phyloP scores from a whole-genome alignment of 35 echinoderm and acorn worm genomes.

The Chiridota heheva region DNA sequence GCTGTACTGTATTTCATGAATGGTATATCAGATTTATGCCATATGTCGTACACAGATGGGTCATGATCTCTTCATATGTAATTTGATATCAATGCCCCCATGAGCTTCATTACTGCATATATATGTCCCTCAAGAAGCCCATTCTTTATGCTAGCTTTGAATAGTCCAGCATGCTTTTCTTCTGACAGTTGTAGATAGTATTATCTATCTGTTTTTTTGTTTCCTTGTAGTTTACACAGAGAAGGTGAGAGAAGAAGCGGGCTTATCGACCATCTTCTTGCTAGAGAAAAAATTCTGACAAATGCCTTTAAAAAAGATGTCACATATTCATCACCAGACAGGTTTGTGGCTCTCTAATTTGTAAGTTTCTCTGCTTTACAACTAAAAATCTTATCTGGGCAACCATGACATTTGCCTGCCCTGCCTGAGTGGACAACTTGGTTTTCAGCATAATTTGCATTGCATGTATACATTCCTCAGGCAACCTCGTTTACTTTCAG shows the following conservation, averaged over 20 bases:
- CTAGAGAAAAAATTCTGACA: constrained; percentile 75
- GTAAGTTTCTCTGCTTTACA: background rate
- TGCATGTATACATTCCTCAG: background rate
- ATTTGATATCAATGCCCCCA: too few species aligned
- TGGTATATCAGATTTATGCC: too few species aligned
- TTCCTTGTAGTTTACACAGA: constrained; percentile 46
- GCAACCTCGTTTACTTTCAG: too few species aligned
- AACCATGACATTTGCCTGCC: too few species aligned
- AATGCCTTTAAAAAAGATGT: constrained; percentile 86
- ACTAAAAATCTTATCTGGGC: too few species aligned
- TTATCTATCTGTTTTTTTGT: background rate
- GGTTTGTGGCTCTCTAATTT: constrained; percentile 29
- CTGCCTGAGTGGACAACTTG: background rate
- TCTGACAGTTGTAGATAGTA: background rate
- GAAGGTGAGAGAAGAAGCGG: constrained; percentile 78
- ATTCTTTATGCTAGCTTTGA: too few species aligned
- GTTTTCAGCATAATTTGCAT: too few species aligned
- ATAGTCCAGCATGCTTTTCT: too few species aligned
- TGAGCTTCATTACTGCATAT: background rate
- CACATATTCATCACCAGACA: constrained; percentile 75
- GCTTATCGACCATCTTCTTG: constrained; percentile 71
- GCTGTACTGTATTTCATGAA: too few species aligned
- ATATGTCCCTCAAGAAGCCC: background rate
- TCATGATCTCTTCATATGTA: too few species aligned
- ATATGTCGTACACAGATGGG: too few species aligned